Evolutionary conservation across 2,113 vertebrate genomes (phyloP).

Genomic region (Todiramphus chloris): DNA sequence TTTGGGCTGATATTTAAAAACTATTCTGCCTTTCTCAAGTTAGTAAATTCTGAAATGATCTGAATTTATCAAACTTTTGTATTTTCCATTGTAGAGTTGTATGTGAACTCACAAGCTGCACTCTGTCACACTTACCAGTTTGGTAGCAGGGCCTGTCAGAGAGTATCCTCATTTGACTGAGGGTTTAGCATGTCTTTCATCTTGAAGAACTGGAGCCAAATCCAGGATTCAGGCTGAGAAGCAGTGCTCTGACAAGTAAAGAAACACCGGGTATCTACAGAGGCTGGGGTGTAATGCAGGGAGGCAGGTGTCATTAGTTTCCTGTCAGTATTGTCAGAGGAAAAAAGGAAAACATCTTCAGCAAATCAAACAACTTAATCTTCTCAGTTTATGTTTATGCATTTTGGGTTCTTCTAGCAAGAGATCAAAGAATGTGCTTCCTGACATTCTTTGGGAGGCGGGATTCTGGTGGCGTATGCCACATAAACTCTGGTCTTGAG

Average conservation of each 20-base stretch:
- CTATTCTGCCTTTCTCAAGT: not conserved
- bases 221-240: not conserved
- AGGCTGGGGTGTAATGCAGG: not conserved
- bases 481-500: not conserved
- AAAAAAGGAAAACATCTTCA: not conserved
- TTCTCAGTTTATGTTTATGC: not conserved
- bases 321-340: not conserved
- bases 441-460: not conserved
- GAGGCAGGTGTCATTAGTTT: not conserved
- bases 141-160: not conserved
- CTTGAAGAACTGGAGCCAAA: not conserved
- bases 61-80: not conserved
- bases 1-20: not conserved
- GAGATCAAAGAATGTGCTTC: constrained; percentile 10
- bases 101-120: not conserved
- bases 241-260: not conserved
- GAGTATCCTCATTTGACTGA: not conserved
- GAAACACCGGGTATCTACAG: not conserved
- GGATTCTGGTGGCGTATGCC: not conserved
- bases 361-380: not conserved
- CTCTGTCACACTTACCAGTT: not conserved
- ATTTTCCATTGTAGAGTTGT: not conserved
- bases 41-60: not conserved
- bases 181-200: not conserved
- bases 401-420: not conserved